These are phyloP conservation scores for Scaptomyza pallida DNA, from an alignment of 1,140 invertebrate genomes.

Conservation along the genomic window DNA sequence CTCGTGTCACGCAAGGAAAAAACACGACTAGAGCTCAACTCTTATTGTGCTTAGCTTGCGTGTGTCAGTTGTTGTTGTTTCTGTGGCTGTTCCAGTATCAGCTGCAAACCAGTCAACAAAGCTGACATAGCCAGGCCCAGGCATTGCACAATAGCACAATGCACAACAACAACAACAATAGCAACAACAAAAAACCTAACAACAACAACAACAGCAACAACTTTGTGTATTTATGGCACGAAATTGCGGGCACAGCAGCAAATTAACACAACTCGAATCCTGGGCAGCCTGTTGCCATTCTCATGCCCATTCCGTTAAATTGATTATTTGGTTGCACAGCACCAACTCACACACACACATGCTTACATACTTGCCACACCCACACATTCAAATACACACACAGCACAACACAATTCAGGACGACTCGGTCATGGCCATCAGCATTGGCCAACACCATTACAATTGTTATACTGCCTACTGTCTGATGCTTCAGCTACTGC, in stretches of 20 bases:
- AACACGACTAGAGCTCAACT: constrained; percentile 28
- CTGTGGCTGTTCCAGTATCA: constrained; percentile 36
- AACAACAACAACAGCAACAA: constrained; percentile 17
- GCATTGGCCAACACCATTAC: constrained; percentile 26
- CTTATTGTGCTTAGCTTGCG: background rate
- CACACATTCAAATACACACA: constrained; percentile 10
- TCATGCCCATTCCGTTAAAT: constrained; percentile 60
- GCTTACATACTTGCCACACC: constrained; percentile 26
- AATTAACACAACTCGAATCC: constrained; percentile 75
- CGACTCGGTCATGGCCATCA: constrained; percentile 69
- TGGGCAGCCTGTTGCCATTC: constrained; percentile 67
- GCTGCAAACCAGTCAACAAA: constrained; percentile 52
- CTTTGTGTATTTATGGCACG: constrained; percentile 71
- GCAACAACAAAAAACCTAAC: too few species aligned
- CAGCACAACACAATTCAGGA: constrained; percentile 27
- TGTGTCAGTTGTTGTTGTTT: constrained; percentile 20
- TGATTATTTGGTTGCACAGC: constrained; percentile 67
- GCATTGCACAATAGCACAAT: constrained; percentile 24
- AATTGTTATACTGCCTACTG: constrained; percentile 32
- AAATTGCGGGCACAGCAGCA: constrained; percentile 79
- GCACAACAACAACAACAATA: constrained; percentile 9
- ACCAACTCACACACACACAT: constrained; percentile 33
- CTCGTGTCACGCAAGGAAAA: constrained; percentile 2
- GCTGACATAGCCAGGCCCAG: constrained; percentile 26
- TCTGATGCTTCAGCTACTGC: background rate